These are phyloP conservation scores for Steatocranus sp. DNA, from an alignment of 2,797 vertebrate genomes.

Conservation along the genomic window DNA sequence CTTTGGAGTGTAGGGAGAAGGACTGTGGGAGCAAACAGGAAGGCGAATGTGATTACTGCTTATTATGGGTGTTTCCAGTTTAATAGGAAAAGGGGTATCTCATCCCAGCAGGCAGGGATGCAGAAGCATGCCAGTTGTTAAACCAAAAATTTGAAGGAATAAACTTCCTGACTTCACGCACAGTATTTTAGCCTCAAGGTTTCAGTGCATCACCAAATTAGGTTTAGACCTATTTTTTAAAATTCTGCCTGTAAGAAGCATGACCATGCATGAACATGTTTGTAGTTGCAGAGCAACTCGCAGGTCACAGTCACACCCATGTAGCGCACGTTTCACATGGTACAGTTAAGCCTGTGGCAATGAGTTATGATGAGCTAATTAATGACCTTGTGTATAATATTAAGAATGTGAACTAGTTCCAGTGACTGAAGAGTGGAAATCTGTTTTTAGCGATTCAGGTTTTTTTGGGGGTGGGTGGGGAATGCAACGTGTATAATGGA, in stretches of 20 bases:
- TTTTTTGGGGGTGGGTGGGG: not conserved
- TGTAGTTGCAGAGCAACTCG: not conserved
- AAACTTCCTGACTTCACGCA: not conserved
- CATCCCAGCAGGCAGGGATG: not conserved
- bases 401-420: not conserved
- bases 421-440: not conserved
- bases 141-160: not conserved
- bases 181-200: not conserved
- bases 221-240: not conserved
- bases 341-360: not conserved
- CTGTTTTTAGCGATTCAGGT: not conserved
- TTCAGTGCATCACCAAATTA: not conserved
- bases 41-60: slow-evolving; percentile 5
- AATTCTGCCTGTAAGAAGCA: not conserved
- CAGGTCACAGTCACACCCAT: slow-evolving; percentile 14
- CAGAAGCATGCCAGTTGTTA: not conserved
- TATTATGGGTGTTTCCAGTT: not conserved
- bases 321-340: not conserved
- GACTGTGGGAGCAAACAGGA: slow-evolving; percentile 21
- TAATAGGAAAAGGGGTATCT: not conserved
- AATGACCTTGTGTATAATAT: not conserved
- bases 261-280: not conserved
- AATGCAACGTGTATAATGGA: not conserved
- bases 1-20: not conserved
- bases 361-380: not conserved